Evolutionary conservation across 2,797 vertebrate species (phyloP), one percentile per base, ranked within the genome.

Genomic region (Gymnothorax reevesii): DNA sequence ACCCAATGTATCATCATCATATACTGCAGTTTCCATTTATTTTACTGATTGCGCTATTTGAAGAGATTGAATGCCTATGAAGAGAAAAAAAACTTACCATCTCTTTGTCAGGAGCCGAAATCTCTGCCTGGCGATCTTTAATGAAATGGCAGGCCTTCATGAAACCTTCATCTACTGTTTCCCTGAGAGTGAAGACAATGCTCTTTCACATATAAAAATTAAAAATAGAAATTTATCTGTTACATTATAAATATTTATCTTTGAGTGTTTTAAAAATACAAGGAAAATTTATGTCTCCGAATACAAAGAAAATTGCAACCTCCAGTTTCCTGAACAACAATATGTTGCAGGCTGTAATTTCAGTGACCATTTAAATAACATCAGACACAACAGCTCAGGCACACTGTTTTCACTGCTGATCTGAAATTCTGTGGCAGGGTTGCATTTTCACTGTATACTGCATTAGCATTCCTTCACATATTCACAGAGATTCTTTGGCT

Each of bases 81-180:
- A 9, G n/a, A 10, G 25, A 33, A 62, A 42, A 42, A 42, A 62
- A 62, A 54, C 87, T 71, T 92, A 96, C 96, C 96, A 96, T 96
- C 90, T 97, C 96, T 89, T 95, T 95, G 91, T 96, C 95, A 52
- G 97, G 96, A 83, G 95, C 93, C 83, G 95, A 94, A 83, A 97
- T 94, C 90, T 98, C 97, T 6, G 95, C 94, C 94, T 98, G 97
- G 85, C 96, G 96, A 90, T 97, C 95, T 90, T 96, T 97, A 85
- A 99, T 93, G 60, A 97, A 95, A 86, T 94, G 91, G 91, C 98
- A 99, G n/a, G 94, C 95, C 0, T 94, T 95, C 71, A 98, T 96
- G 90, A 99, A 99, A 83, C 94, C 96, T 90, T 97, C 95, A 0
- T 98, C 96, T 49, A 97, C 97, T 87, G 95, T 94, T 91, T 90